Evolutionary conservation across 2,888 invertebrate species (phyloP).

Genomic region (Lamellibrachia satsuma): DNA sequence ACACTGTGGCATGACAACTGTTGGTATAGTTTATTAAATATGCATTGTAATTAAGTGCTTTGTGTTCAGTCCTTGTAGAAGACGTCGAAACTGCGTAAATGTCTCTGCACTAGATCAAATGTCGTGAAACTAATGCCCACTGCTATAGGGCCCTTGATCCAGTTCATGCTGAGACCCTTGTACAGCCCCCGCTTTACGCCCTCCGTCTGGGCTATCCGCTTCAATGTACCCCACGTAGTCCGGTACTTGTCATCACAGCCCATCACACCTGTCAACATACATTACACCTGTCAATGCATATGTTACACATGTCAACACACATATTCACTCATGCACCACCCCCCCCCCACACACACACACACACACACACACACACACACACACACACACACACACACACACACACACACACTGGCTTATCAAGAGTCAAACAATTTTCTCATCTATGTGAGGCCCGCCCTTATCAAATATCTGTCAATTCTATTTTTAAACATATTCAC

Average conservation of each 20-base stretch:
- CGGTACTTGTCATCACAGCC: conserved; percentile 69
- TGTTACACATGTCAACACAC: neutral
- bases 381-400: no score
- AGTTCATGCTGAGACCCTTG: conserved; percentile 99
- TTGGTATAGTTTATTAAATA: neutral
- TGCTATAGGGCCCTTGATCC: conserved; percentile 81
- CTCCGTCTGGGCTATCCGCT: conserved; percentile 72
- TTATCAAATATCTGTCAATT: no score
- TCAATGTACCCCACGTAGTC: conserved; percentile 76
- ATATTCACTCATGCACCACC: neutral
- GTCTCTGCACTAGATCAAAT: conserved; percentile 75
- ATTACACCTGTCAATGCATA: neutral
- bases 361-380: no score
- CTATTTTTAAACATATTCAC: no score
- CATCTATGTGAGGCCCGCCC: no score
- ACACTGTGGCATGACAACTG: neutral
- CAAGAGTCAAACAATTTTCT: no score
- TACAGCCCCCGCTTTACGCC: conserved; percentile 90
- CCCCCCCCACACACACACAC: no score
- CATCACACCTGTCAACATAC: conserved; percentile 63
- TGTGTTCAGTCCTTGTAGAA: conserved; percentile 45
- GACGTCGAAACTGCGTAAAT: conserved; percentile 51
- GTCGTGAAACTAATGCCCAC: conserved; percentile 94
- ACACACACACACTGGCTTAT: no score
- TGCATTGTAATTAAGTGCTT: neutral